Evolutionary conservation across 1,140 invertebrate species (phyloP).

Genomic region (Drosophila littoralis): DNA sequence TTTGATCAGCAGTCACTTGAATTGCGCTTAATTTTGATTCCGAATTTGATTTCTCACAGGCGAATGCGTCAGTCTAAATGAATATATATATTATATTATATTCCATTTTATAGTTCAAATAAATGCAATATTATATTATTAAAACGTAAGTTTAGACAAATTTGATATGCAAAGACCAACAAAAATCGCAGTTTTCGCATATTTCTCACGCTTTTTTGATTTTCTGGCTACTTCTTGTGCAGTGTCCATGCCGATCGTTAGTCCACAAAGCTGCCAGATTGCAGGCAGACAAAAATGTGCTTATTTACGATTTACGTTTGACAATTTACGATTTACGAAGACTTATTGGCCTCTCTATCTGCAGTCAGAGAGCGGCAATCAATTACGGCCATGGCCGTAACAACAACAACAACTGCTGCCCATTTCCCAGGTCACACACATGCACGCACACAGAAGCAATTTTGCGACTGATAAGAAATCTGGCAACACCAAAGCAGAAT

Average conservation of each 20-base stretch:
- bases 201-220: background rate
- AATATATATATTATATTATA: no score
- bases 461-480: constrained; percentile 69
- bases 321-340: constrained; percentile 16
- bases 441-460: constrained; percentile 19
- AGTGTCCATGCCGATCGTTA: background rate
- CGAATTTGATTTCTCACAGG: background rate
- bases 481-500: constrained; percentile 43
- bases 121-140: no score
- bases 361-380: constrained; percentile 43
- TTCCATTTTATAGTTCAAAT: no score
- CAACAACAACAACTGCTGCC: constrained; percentile 35
- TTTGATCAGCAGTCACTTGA: background rate
- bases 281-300: constrained; percentile 11
- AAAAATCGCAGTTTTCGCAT: no score
- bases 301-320: constrained; percentile 15
- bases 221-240: constrained; percentile 10
- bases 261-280: constrained; percentile 19
- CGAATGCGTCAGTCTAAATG: background rate
- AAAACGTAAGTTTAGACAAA: no score
- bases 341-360: constrained; percentile 15
- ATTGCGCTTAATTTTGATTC: background rate
- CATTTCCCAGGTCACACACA: constrained; percentile 63
- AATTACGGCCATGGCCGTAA: constrained; percentile 73
- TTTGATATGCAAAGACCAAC: no score